Evolutionary conservation across 2,888 invertebrate genomes (phyloP).

Genomic region (Noctua comes): DNA sequence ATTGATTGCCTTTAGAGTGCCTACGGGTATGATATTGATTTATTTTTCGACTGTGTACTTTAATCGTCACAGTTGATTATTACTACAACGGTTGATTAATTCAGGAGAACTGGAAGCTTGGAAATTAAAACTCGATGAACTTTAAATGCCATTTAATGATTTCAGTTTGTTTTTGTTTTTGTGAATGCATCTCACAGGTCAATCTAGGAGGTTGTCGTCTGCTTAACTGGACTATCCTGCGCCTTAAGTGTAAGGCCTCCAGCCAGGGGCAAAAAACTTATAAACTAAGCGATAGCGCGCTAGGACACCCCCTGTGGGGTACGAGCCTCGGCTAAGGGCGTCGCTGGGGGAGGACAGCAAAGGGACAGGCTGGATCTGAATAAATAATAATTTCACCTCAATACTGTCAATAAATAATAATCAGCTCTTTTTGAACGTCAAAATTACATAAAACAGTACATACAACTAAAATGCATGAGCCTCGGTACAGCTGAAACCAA

Average conservation of each 20-base stretch:
- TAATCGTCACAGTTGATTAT: neutral
- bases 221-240: too few relatives aligned
- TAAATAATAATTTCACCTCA: neutral
- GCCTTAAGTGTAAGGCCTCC: too few relatives aligned
- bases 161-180: too few relatives aligned
- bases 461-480: neutral
- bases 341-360: too few relatives aligned
- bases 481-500: neutral
- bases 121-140: neutral
- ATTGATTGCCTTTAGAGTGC: conserved; percentile 24
- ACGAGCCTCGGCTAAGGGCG: too few relatives aligned
- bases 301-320: too few relatives aligned
- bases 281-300: too few relatives aligned
- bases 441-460: neutral
- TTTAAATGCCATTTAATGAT: neutral
- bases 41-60: conserved; percentile 35
- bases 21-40: conserved; percentile 18
- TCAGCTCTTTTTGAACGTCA: neutral
- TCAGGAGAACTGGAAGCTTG: neutral
- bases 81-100: neutral
- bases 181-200: too few relatives aligned
- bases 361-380: too few relatives aligned
- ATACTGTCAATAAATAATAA: neutral
- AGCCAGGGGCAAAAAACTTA: too few relatives aligned
- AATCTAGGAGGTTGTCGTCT: too few relatives aligned